A percentile compares a stretch with the other conserved stretches of the same genome.
These are phyloP conservation scores for Cisticola juncidis DNA, from an alignment of 2,113 vertebrate species.

Conservation along the genomic window DNA sequence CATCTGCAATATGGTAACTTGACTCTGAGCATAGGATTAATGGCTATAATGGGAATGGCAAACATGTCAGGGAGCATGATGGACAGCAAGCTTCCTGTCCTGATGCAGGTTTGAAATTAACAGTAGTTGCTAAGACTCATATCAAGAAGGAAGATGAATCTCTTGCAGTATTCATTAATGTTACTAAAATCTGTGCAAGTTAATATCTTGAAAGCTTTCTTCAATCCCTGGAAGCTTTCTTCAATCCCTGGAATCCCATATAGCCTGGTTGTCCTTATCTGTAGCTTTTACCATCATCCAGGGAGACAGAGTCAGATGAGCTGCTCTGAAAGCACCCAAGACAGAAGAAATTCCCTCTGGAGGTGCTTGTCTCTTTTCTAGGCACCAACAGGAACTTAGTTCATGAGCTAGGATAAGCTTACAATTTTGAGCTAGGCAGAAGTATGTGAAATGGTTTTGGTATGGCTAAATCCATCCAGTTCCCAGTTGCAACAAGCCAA, in stretches of 20 bases:
- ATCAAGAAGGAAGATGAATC: background rate
- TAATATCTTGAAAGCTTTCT: background rate
- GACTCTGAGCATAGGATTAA: background rate
- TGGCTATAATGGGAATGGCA: background rate
- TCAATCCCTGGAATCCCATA: background rate
- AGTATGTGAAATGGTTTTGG: accelerated
- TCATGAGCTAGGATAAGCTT: background rate
- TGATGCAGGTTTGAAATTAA: background rate
- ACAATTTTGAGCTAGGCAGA: background rate
- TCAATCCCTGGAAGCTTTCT: background rate
- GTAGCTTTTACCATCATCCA: background rate
- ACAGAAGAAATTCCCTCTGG: background rate
- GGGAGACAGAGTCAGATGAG: background rate
- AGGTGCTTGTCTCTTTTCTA: background rate
- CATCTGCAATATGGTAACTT: background rate
- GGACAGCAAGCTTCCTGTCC: background rate
- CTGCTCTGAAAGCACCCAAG: background rate
- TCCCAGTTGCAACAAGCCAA: background rate
- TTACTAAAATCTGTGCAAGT: background rate
- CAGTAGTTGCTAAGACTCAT: background rate
- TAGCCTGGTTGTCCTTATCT: background rate
- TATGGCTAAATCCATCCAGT: background rate
- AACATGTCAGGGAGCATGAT: background rate
- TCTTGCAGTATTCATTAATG: background rate
- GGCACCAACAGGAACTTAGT: background rate